Base-by-base conservation (phyloP, 2,113 vertebrate species). In the human region DNA sequence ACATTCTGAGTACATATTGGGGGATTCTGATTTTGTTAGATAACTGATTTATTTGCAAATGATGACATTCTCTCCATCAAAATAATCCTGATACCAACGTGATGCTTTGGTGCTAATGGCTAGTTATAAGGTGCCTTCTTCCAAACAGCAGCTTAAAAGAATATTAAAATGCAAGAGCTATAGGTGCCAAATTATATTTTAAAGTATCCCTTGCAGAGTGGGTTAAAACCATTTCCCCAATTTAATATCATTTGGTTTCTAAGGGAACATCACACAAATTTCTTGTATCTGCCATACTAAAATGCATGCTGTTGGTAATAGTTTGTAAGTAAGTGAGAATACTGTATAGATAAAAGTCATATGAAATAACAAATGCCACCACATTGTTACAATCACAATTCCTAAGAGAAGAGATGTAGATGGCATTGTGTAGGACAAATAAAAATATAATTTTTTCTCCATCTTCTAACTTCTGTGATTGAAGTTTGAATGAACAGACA, bases 31-130 rank as follows among this genome's bases (percentile, higher is more conserved):
- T 92, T 94, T 96, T 70, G 7, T 35, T 73, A 97, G 18, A 38
- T 78, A 97, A 55, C 64, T 57, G 2, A 94, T 43, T 97, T 97
- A 89, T 97, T 97, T 98, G 88, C 59, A 97, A 97, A 97, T 81
- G 61, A 17, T 79, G 9, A 14, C 79, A 76, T 83, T 96, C 48
- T 96, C 78, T 93, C 87, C 80, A 88, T 86, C 83, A 86, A 89
- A 82, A 95, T 96, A 64, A 98, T 93, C 68, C 9, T 6, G 0
- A 95, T 75, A 97, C 2, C 75, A 89, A 3, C 96, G 91, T 94
- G 93, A 93, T 96, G 2, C 2, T 97, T 81, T 94, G 52, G 16
- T 30, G 75, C 27, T 88, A 80, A 97, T 94, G 35, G 93, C 61
- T 93, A 48, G 95, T 97, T 97, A 93, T 73, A 92, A 89, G 95